Conservation (phyloP, 2,888 invertebrate genomes). For the Eupeodes luniger region DNA sequence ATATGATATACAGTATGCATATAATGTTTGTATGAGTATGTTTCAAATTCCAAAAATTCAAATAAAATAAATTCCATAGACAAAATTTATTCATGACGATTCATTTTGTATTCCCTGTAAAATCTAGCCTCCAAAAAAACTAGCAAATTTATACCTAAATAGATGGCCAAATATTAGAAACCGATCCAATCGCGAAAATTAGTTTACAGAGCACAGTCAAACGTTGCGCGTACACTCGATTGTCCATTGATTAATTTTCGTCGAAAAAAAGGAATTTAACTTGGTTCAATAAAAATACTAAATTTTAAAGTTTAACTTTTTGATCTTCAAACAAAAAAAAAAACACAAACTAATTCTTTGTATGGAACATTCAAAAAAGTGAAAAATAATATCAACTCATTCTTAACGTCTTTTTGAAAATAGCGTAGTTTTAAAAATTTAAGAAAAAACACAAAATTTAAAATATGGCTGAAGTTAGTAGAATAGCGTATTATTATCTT, state of each 20-base stretch:
- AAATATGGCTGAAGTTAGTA: constrained; percentile 44
- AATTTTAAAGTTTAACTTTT: not conserved
- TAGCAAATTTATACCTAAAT: constrained; percentile 1
- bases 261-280: not conserved
- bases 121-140: not conserved
- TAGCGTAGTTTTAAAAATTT: not conserved
- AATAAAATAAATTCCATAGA: not conserved
- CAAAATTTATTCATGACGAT: constrained; percentile 25
- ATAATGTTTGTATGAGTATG: not conserved
- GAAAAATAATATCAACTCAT: not conserved
- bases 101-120: not conserved
- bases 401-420: not conserved
- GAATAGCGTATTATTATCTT: not conserved
- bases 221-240: constrained; percentile 28
- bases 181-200: not conserved
- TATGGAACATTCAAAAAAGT: not conserved
- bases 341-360: not conserved
- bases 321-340: not conserved
- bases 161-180: not conserved
- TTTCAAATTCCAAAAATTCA: not conserved
- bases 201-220: constrained; percentile 20
- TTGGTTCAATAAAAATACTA: not conserved
- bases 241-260: constrained; percentile 8
- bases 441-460: not conserved
- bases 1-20: no score